Base-by-base conservation (phyloP, 2,113 vertebrate genomes). In the Gallinago paraguaiae region DNA sequence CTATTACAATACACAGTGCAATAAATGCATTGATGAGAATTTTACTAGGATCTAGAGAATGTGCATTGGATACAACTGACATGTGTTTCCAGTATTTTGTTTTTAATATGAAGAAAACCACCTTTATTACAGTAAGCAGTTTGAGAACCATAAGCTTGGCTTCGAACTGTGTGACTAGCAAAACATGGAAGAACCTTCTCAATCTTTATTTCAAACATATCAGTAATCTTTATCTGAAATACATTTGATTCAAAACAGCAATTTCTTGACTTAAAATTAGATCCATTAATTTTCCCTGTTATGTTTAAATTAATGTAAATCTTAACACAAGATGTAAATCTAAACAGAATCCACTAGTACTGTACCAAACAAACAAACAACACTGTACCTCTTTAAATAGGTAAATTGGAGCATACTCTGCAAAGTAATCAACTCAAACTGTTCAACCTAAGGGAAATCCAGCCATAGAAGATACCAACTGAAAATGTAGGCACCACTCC, bases 1-100 rank as follows among this genome's bases (percentile, higher is more conserved):
- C 30, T 91, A 23, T 92, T 95, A 82, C 96, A 93, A 72, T 72
- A 90, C 56, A 85, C 68, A 78, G 7, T 41, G 43, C 24, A 88
- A 91, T 89, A 95, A 95, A 88, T 46, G 10, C 54, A 75, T 17
- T 35, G 33, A 78, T 50, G 7, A 64, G 20, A 91, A 17, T 37
- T 82, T 92, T 92, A 39, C 39, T 13, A 64, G 20, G 9, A 46
- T 69, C 9, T 13, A 57, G n/a, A 91, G 6, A 76, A 60, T 35
- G 18, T 31, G 31, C 28, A n/a, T 23, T 84, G 35, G 13, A 17
- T 69, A 60, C 54, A 72, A 88, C 3, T n/a, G 50, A 19, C 11
- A 20, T 27, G 1, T 25, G 2, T 82, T 90, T 85, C 22, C 14
- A 27, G 31, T 2, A 1, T 67, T 86, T 56, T 14, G 6, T 65